Percentiles rank a stretch among this genome's conserved stretches.
These are phyloP conservation scores for Drosophila buzzatii DNA, from an alignment of 2,888 invertebrate species.

Conservation along the genomic window DNA sequence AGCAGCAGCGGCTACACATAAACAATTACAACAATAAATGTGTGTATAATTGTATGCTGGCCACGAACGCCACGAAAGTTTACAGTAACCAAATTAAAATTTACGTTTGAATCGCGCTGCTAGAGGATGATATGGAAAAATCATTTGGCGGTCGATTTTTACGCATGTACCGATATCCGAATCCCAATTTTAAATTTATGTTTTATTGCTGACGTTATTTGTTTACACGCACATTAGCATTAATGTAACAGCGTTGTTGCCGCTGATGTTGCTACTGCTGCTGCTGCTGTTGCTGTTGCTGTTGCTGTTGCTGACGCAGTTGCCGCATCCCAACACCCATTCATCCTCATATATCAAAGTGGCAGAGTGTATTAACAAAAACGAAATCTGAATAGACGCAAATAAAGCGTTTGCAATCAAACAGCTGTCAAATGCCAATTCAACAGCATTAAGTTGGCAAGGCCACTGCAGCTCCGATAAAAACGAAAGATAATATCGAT, in stretches of 20 bases:
- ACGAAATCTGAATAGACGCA: slow-evolving; percentile 33
- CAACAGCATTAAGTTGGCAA: slow-evolving; percentile 36
- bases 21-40: slow-evolving; percentile 75
- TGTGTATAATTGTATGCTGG: slow-evolving; percentile 65
- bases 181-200: slow-evolving; percentile 70
- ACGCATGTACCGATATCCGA: slow-evolving; percentile 64
- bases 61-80: slow-evolving; percentile 57
- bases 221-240: slow-evolving; percentile 77
- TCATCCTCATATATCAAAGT: slow-evolving; percentile 60
- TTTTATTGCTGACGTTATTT: slow-evolving; percentile 78
- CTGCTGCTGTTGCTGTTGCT: neutral
- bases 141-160: slow-evolving; percentile 76
- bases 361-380: slow-evolving; percentile 46
- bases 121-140: slow-evolving; percentile 40
- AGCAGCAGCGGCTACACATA: slow-evolving; percentile 49
- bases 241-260: slow-evolving; percentile 62
- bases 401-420: slow-evolving; percentile 51
- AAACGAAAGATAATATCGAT: slow-evolving; percentile 44
- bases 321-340: slow-evolving; percentile 43
- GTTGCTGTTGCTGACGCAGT: slow-evolving; percentile 57
- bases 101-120: slow-evolving; percentile 38
- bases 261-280: neutral
- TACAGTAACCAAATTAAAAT: slow-evolving; percentile 64
- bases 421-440: slow-evolving; percentile 51
- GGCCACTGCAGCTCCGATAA: slow-evolving; percentile 38